phyloP scores from a whole-genome alignment of 2,888 invertebrate species.

The Proisotoma minuta region DNA sequence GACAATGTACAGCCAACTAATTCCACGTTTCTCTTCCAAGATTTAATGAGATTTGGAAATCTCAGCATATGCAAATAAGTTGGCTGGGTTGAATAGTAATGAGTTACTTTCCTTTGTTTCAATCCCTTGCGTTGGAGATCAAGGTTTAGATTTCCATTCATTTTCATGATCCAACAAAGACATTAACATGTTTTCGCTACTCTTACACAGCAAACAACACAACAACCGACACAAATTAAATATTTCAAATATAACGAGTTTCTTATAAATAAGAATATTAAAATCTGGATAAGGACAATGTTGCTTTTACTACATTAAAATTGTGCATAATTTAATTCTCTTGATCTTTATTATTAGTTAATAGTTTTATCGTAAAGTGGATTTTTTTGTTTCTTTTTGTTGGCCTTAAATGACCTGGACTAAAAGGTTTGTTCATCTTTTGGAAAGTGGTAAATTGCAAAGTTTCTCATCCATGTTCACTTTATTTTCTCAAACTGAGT shows the following conservation, averaged over 20 bases:
- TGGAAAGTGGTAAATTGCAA: neutral
- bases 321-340: too few relatives aligned
- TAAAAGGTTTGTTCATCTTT: neutral
- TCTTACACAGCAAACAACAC: too few relatives aligned
- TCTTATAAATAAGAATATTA: too few relatives aligned
- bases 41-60: constrained; percentile 45
- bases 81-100: constrained; percentile 38
- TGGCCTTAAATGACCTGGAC: too few relatives aligned
- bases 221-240: too few relatives aligned
- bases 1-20: constrained; percentile 14
- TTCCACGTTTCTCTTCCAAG: constrained; percentile 21
- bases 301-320: too few relatives aligned
- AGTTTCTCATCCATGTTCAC: constrained; percentile 3
- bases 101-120: constrained; percentile 28
- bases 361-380: too few relatives aligned
- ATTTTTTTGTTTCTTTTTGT: too few relatives aligned
- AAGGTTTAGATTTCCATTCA: neutral
- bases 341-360: too few relatives aligned
- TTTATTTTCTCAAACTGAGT: constrained; percentile 12
- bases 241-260: too few relatives aligned
- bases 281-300: too few relatives aligned
- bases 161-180: neutral
- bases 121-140: constrained; percentile 14
- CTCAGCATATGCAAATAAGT: constrained; percentile 41
- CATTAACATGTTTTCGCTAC: constrained; percentile 1